Evolutionary conservation across 2,888 invertebrate species (phyloP), one percentile per base, ranked within the genome.

Genomic region (Mamestra brassicae): DNA sequence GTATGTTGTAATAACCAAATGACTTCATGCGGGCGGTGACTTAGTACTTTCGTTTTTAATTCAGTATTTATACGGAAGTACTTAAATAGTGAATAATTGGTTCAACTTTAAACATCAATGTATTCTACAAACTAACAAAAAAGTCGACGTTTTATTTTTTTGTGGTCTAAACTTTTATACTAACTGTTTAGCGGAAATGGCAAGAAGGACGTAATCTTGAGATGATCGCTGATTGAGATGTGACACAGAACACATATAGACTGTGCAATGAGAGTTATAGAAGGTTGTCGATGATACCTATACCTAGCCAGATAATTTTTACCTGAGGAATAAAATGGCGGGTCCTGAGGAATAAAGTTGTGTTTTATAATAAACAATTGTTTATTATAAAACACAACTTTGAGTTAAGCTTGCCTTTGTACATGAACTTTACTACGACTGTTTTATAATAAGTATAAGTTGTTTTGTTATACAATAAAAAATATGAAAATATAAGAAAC

Each of bases 31-130:
- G 80, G 80, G 80, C 45, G 26, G 42, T 60, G 55, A 64, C 17
- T 26, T 67, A 34, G 6, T 36, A 81, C 82, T 77, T 82, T 82
- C 83, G n/a, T 82, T 77, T 76, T 65, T 5, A 64, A 57, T 67
- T 45, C 67, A 76, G 11, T 52, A 36, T 38, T 36, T n/a, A n/a
- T n/a, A n/a, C n/a, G n/a, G n/a, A n/a, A 34, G 42, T 17, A 55
- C 66, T 42, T 47, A 77, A 60, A 60, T 36, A 60, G 45, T 42
- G 0, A 36, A 34, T 4, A 61, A 52, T 73, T 65, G n/a, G 38
- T 55, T 42, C 17, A 72, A 34, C 17, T 36, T 69, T 15, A 26
- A 36, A 36, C 36, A 38, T 26, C 17, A 61, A 8, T 38, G 7
- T 3, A 45, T 36, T 17, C 7, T 52, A 17, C 6, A 17, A 36